Base-by-base conservation (phyloP, 2,797 vertebrate species). In the Anas flavirostris region DNA sequence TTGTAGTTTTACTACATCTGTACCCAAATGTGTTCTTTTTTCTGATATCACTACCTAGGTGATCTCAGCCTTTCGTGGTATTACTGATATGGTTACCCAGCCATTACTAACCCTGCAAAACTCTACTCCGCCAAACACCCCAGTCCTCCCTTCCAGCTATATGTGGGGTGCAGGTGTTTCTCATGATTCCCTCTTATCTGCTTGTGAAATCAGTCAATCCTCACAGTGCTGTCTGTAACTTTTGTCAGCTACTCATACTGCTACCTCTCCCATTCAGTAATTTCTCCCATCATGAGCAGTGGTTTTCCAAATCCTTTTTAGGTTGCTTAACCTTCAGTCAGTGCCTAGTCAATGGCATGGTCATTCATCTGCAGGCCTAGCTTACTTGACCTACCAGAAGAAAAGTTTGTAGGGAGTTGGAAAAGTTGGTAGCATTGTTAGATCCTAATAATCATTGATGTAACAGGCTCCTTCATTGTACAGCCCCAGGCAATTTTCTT, bases 311-410 rank as follows among this genome's bases (percentile, higher is more conserved):
- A 75, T 41, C 8, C 8, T 59, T 8, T 75, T 92, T 28, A 78
- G 14, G 28, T 13, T 68, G 41, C 2, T 85, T n/a, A 77, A n/a
- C 28, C 37, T 80, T 67, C 3, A 1, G 5, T 56, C 0, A 0
- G 33, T 18, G 33, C 9, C 46, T 77, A 18, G 16, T 86, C 41
- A 73, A 11, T 62, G 69, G 19, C 29, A 5, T 39, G 6, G 9
- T 46, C 31, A 29, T 64, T 82, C 77, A 22, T 60, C 31, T 83
- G 70, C 23, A 85, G 10, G 8, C 23, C 9, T 83, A 77, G n/a
- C 6, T 44, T 50, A 31, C 4, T 55, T 77, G 37, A 53, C 16
- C 3, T 59, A 25, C 16, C 7, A 69, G 50, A 59, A 74, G 35
- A 78, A 62, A 7, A 62, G 3, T 75, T 69, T 68, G 4, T 48